Percentiles rank a stretch among this genome's conserved stretches.
Evolutionary conservation across 1,140 invertebrate genomes (phyloP).

Genomic region (Macrostomum lignano): DNA sequence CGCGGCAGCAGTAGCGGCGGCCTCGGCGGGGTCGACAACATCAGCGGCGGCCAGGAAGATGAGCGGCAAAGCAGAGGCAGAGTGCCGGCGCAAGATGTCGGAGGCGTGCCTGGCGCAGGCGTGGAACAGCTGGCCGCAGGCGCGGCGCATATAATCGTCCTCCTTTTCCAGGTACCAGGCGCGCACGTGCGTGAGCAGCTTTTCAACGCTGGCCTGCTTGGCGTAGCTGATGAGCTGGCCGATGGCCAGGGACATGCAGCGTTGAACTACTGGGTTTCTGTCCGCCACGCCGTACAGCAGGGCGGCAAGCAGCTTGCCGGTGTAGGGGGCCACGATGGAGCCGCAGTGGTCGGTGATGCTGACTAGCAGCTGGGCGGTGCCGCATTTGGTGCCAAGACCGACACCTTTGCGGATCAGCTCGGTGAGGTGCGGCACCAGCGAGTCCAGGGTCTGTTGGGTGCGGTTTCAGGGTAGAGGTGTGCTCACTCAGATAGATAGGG

Average conservation of each 20-base stretch:
- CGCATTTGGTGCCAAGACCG: constrained; percentile 43
- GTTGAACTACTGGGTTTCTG: constrained; percentile 47
- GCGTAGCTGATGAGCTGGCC: constrained; percentile 41
- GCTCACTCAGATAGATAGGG: too few species aligned
- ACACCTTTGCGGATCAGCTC: constrained; percentile 50
- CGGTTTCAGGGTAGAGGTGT: too few species aligned
- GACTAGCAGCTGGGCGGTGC: neutral
- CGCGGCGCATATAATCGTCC: constrained; percentile 25
- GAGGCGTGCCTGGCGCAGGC: constrained; percentile 51
- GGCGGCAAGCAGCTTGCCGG: constrained; percentile 45
- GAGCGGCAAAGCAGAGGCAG: constrained; percentile 45
- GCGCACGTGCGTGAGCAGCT: constrained; percentile 47
- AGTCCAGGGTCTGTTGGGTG: too few species aligned
- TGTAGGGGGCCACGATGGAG: constrained; percentile 5
- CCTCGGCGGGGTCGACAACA: too few species aligned
- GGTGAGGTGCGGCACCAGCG: too few species aligned
- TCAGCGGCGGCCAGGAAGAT: constrained; percentile 63
- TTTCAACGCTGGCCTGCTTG: constrained; percentile 40
- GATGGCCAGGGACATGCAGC: constrained; percentile 48
- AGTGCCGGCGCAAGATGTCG: constrained; percentile 48
- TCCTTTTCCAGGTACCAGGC: constrained; percentile 47
- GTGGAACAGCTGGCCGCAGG: constrained; percentile 46
- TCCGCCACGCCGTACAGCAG: constrained; percentile 49
- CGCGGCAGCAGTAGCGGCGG: too few species aligned
- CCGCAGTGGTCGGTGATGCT: neutral